These are phyloP conservation scores for Antechinus stuartii DNA, from an alignment of 2,113 vertebrate genomes.

Conservation along the genomic window DNA sequence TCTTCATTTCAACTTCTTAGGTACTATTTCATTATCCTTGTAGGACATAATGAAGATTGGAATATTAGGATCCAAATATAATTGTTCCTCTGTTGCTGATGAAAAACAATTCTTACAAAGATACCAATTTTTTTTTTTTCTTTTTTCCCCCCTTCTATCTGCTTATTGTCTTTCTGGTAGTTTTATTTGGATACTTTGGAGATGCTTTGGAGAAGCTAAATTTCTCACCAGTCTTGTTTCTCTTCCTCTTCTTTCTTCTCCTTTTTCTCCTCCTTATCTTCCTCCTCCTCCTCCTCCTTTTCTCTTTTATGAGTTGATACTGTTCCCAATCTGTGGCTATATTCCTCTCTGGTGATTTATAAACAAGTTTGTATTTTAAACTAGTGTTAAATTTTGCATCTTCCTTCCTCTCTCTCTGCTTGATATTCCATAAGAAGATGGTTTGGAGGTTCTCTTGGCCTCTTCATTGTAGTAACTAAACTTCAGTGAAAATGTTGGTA, in stretches of 20 bases:
- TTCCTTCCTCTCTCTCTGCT: neutral
- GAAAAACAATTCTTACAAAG: neutral
- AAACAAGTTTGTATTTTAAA: neutral
- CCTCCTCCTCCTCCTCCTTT: neutral
- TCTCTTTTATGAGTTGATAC: neutral
- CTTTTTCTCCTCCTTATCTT: no score
- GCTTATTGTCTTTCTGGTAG: neutral
- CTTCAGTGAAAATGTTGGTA: neutral
- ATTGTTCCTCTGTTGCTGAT: neutral
- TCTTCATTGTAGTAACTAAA: no score
- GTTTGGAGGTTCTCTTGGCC: neutral
- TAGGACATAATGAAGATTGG: neutral
- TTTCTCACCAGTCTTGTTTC: neutral
- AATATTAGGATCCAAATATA: neutral
- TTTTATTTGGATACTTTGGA: neutral
- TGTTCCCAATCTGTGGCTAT: neutral
- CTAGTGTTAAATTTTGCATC: neutral
- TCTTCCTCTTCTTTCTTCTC: neutral
- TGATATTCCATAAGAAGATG: neutral
- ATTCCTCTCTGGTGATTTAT: neutral
- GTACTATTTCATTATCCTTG: neutral
- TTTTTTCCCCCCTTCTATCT: neutral
- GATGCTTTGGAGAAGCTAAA: neutral
- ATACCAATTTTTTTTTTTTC: neutral
- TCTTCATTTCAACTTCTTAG: neutral